Base-by-base conservation (phyloP, 2,113 vertebrate genomes). In the Octodon degus region DNA sequence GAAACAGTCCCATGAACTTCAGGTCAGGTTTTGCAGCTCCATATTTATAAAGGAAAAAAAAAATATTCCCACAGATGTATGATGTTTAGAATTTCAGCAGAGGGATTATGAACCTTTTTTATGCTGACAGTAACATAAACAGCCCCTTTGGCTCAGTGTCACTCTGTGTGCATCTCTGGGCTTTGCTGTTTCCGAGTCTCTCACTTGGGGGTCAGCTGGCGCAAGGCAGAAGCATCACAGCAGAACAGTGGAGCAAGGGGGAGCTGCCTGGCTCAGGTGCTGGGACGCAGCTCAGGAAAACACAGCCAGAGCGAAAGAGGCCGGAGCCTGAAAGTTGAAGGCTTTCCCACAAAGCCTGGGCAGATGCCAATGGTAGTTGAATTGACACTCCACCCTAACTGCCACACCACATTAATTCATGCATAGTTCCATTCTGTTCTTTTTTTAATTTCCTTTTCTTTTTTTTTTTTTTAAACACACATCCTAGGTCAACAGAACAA, bases 11-110 rank as follows among this genome's bases (percentile, higher is more conserved):
- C 22, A 22, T 43, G 76, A 87, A 84, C 22, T 83, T 62, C 27
- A 65, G 65, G 55, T 74, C 55, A 97, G 47, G 32, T 72, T 91
- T 74, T 95, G 58, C 20, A 87, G 92, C 3, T 16, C 72, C 91
- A 37, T 96, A 68, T 60, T 86, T 84, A 80, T 74, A 24, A 50
- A 50, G 50, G 13, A 16, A 16, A 55, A 34, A 14, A 34, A 79
- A 67, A 25, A 24, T 77, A 19, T 89, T 86, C 91, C 50, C 68
- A n/a, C 72, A 85, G 50, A 85, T n/a, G 27, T 27, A 55, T 25
- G 27, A 53, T 60, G 53, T 92, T 94, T 67, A 86, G 14, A 90
- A 67, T 86, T 37, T 74, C 47, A 76, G 9, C 43, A 88, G 83
- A 87, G 74, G 67, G 22, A 34, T 17, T 83, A 74, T 55, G 34